Conservation (phyloP, 2,888 invertebrate species). For the Mesorhabditis belari region DNA sequence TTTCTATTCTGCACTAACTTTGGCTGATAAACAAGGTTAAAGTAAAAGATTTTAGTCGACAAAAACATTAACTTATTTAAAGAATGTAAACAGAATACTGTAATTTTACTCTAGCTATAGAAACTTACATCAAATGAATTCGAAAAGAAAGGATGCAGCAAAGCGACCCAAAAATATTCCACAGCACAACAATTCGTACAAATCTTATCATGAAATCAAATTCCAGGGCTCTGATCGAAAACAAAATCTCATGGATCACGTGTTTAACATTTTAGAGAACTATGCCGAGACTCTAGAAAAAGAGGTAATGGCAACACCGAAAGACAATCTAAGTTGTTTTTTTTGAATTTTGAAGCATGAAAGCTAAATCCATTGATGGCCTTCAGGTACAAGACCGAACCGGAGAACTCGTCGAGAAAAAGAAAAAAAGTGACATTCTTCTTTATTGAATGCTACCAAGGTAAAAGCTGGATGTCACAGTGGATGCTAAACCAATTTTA, state of each 20-base stretch:
- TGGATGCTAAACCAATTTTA: slow-evolving; percentile 4
- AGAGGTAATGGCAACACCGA: slow-evolving; percentile 14
- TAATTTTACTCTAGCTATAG: no score
- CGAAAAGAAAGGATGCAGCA: no score
- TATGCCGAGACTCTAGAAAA: slow-evolving; percentile 38
- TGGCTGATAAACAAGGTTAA: no score
- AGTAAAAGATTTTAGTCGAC: no score
- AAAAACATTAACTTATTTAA: no score
- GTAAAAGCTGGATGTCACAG: slow-evolving; percentile 4
- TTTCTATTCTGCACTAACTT: no score
- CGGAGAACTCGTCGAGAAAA: slow-evolving; percentile 39
- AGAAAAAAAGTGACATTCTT: slow-evolving; percentile 45
- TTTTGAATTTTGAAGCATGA: not conserved
- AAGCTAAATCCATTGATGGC: not conserved
- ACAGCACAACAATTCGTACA: no score
- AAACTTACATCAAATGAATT: no score
- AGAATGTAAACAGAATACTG: no score
- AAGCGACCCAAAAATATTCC: no score
- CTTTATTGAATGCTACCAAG: slow-evolving; percentile 44
- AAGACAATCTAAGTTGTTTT: not conserved
- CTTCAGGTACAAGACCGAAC: slow-evolving; percentile 17
- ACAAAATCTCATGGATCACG: slow-evolving; percentile 42
- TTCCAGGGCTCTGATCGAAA: slow-evolving; percentile 10
- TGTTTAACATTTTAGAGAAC: slow-evolving; percentile 39
- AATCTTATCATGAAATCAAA: no score